phyloP scores from a whole-genome alignment of 2,888 invertebrate species.

The Diarsia brunnea region DNA sequence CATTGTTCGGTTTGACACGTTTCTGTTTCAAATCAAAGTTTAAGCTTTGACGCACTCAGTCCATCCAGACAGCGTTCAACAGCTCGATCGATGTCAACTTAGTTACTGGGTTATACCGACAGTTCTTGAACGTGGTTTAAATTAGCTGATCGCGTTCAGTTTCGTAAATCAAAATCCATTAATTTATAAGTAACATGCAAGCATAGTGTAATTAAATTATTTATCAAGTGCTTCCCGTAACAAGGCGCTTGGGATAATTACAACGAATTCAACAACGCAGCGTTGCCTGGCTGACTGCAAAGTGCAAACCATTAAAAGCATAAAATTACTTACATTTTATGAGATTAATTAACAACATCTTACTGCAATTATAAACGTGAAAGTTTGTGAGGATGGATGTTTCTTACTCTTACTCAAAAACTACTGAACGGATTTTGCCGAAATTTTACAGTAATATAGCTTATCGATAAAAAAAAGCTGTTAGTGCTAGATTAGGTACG shows the following conservation, averaged over 20 bases:
- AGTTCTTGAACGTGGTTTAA: background rate
- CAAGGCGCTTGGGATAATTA: constrained; percentile 43
- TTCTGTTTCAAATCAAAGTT: background rate
- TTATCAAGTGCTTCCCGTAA: constrained; percentile 42
- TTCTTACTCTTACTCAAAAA: background rate
- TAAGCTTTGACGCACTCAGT: background rate
- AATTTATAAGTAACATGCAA: constrained; percentile 1
- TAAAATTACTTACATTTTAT: constrained; percentile 6
- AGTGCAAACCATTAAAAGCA: constrained; percentile 13
- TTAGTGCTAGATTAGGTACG: too few relatives aligned
- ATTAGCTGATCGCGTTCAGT: background rate
- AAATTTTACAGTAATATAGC: background rate
- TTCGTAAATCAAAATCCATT: constrained; percentile 5
- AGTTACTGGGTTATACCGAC: background rate
- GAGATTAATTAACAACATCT: constrained; percentile 17
- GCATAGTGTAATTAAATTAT: constrained; percentile 37
- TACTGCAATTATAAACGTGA: background rate
- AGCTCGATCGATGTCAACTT: background rate
- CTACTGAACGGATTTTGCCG: background rate
- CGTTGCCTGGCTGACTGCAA: constrained; percentile 5
- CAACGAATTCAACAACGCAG: constrained; percentile 28
- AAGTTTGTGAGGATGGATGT: background rate
- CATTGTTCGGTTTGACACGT: too few relatives aligned
- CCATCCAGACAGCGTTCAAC: background rate
- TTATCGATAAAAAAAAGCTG: background rate